phyloP scores from a whole-genome alignment of 2,797 vertebrate genomes.

The Squalus acanthias region DNA sequence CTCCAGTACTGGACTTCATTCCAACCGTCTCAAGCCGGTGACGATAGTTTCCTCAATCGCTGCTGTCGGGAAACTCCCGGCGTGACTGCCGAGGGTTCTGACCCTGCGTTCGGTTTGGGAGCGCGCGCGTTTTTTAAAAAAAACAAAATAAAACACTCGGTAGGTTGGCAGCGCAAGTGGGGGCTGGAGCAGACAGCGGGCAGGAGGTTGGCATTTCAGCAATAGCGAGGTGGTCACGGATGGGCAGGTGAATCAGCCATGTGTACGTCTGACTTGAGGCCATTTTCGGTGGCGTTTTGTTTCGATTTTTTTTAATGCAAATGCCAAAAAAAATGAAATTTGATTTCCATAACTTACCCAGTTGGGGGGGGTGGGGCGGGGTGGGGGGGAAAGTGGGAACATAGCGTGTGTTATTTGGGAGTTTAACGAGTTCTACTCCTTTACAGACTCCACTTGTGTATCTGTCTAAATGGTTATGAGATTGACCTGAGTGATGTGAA shows the following conservation, averaged over 20 bases:
- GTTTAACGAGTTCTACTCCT: not conserved
- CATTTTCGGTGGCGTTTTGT: not conserved
- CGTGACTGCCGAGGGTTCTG: too few relatives aligned
- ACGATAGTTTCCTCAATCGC: not conserved
- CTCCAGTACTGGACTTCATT: not conserved
- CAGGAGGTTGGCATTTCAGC: not conserved
- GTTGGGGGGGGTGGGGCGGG: not conserved
- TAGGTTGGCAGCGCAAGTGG: too few relatives aligned
- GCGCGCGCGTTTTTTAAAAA: too few relatives aligned
- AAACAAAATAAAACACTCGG: too few relatives aligned
- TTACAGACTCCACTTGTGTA: not conserved
- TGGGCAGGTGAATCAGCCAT: not conserved
- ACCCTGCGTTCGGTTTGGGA: too few relatives aligned
- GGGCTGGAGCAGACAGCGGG: not conserved
- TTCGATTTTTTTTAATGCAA: not conserved
- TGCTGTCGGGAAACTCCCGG: too few relatives aligned
- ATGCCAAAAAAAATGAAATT: not conserved
- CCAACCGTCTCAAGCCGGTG: not conserved
- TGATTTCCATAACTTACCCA: not conserved
- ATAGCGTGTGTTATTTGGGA: conserved; percentile 8
- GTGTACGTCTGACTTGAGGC: not conserved
- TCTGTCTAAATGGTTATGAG: not conserved
- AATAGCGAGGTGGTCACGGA: not conserved
- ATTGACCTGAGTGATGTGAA: conserved; percentile 11
- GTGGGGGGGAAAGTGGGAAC: not conserved